Evolutionary conservation across 2,888 invertebrate genomes (phyloP).

Genomic region (Ochropleura plecta): DNA sequence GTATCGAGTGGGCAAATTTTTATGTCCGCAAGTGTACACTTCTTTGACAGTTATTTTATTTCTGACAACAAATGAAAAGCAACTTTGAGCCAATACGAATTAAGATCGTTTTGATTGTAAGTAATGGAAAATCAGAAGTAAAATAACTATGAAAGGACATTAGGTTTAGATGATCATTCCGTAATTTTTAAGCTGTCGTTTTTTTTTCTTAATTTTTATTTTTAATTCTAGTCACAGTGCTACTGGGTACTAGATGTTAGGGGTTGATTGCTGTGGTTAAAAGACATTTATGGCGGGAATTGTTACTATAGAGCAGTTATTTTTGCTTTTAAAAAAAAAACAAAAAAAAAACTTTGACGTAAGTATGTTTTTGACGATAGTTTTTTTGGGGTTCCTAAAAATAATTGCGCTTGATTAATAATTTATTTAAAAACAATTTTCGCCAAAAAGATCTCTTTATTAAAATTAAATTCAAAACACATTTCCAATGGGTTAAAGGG

Average conservation of each 20-base stretch:
- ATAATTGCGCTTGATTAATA: constrained; percentile 11
- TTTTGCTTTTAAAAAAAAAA: neutral
- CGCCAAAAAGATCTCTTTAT: constrained; percentile 42
- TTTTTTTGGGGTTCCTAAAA: constrained; percentile 10
- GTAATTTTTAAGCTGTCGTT: constrained; percentile 63
- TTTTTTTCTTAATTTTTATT: constrained; percentile 70
- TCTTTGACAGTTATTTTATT: constrained; percentile 4
- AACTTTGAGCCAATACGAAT: neutral
- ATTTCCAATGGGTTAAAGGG: constrained; percentile 62
- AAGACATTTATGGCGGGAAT: constrained; percentile 45
- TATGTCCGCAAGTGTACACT: constrained; percentile 69
- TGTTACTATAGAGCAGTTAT: neutral
- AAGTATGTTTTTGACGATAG: neutral
- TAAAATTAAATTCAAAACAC: constrained; percentile 51
- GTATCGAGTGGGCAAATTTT: constrained; percentile 64
- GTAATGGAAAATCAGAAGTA: neutral
- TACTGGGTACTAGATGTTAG: constrained; percentile 82
- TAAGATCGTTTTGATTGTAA: neutral
- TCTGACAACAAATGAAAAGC: neutral
- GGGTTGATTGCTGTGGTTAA: constrained; percentile 45
- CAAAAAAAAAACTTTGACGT: neutral
- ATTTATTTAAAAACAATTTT: constrained; percentile 22
- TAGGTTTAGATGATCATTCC: constrained; percentile 72
- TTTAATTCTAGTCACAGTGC: constrained; percentile 86
- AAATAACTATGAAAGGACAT: neutral